phyloP scores from a whole-genome alignment of 2,888 invertebrate genomes.

The Mallateleia sp. region DNA sequence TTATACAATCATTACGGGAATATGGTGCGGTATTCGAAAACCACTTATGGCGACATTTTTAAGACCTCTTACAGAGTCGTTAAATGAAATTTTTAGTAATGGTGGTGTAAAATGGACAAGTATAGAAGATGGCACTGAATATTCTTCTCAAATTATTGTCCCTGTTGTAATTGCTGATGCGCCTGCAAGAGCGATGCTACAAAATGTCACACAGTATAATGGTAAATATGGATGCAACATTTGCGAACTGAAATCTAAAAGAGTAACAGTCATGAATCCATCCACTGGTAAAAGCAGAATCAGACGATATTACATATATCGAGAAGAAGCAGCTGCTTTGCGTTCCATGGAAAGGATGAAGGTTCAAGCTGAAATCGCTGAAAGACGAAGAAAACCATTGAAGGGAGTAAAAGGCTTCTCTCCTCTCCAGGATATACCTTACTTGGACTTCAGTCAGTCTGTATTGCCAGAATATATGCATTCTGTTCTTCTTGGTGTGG shows the following conservation, averaged over 20 bases:
- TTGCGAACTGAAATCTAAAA: slow-evolving; percentile 22
- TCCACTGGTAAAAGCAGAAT: too few relatives aligned
- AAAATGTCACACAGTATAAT: slow-evolving; percentile 29
- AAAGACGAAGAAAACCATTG: neutral
- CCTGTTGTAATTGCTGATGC: slow-evolving; percentile 36
- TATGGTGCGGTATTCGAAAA: slow-evolving; percentile 11
- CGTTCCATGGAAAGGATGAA: neutral
- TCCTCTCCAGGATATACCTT: neutral
- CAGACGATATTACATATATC: neutral
- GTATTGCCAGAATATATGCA: slow-evolving; percentile 40
- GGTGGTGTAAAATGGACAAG: slow-evolving; percentile 43
- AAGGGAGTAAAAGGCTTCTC: slow-evolving; percentile 16
- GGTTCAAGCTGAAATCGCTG: neutral
- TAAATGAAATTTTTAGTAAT: neutral
- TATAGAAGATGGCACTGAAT: neutral
- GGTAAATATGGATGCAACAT: slow-evolving; percentile 38
- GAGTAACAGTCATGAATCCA: neutral
- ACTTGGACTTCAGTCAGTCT: neutral
- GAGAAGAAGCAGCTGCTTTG: neutral
- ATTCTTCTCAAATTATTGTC: slow-evolving; percentile 28
- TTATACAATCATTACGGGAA: neutral
- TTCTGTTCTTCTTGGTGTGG: slow-evolving; percentile 21
- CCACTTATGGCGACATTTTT: neutral
- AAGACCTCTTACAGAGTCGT: neutral
- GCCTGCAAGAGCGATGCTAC: slow-evolving; percentile 37